Percentiles rank a stretch among this genome's conserved stretches.
These are phyloP conservation scores for Drosophila trichaetosa DNA, from an alignment of 2,888 invertebrate species.

Conservation along the genomic window DNA sequence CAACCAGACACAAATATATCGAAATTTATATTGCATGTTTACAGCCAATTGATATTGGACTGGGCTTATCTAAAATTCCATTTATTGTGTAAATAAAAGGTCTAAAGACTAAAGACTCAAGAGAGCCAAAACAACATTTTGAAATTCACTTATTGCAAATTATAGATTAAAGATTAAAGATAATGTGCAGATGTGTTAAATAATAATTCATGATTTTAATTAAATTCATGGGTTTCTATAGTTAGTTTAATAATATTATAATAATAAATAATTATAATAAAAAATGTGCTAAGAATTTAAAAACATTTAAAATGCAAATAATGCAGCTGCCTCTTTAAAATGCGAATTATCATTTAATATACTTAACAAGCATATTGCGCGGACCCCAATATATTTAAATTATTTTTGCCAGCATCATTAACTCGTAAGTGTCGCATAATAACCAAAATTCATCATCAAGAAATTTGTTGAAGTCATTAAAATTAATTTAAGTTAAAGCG, in stretches of 20 bases:
- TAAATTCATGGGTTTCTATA: not conserved
- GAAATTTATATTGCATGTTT: constrained; percentile 20
- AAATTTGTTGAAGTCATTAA: constrained; percentile 60
- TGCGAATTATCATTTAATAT: not conserved
- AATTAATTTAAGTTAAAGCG: constrained; percentile 67
- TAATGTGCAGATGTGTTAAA: not conserved
- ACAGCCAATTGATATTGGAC: not conserved
- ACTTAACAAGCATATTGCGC: not conserved
- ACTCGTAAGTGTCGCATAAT: constrained; percentile 37
- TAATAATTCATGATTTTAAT: not conserved
- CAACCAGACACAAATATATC: constrained; percentile 3
- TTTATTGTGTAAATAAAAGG: not conserved
- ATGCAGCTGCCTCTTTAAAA: not conserved
- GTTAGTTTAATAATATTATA: no score
- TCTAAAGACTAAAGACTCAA: not conserved
- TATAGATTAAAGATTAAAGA: not conserved
- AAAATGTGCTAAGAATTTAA: not conserved
- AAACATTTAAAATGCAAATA: not conserved
- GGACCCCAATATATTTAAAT: constrained; percentile 5
- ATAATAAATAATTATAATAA: not conserved
- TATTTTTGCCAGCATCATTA: constrained; percentile 38
- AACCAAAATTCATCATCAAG: constrained; percentile 52
- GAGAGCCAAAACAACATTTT: not conserved
- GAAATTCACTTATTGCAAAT: not conserved
- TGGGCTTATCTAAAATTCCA: not conserved